Conservation (phyloP, 1,140 invertebrate species). For the Drosophila littoralis region DNA sequence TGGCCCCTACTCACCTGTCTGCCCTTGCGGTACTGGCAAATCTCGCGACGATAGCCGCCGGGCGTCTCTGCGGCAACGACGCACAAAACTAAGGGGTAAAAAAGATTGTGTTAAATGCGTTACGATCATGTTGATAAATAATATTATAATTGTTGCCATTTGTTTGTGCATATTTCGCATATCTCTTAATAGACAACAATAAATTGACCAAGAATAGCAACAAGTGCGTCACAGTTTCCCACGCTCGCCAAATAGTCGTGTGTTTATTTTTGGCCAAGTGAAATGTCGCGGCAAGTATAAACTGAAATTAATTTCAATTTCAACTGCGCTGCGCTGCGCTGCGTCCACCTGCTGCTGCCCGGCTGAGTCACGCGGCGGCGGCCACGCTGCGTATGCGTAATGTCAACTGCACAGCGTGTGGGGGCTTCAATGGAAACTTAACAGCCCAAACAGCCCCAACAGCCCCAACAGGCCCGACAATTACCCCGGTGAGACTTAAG, state of each 20-base stretch:
- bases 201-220: constrained; percentile 58
- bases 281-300: constrained; percentile 29
- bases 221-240: constrained; percentile 77
- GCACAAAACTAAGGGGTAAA: constrained; percentile 34
- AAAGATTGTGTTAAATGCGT: constrained; percentile 28
- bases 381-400: constrained; percentile 65
- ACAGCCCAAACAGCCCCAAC: too few relatives aligned
- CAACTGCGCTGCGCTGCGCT: constrained; percentile 42
- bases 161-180: constrained; percentile 46
- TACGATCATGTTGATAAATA: constrained; percentile 61
- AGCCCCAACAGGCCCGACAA: neutral
- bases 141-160: constrained; percentile 61
- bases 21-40: constrained; percentile 73
- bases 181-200: constrained; percentile 54
- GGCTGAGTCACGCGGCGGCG: constrained; percentile 43
- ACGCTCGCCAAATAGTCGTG: constrained; percentile 55
- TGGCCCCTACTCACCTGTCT: constrained; percentile 55
- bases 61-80: constrained; percentile 49
- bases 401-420: constrained; percentile 15
- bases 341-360: constrained; percentile 33
- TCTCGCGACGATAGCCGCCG: constrained; percentile 66
- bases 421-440: neutral
- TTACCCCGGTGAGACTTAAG: constrained; percentile 36
- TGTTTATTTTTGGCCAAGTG: constrained; percentile 54
- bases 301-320: constrained; percentile 45